Evolutionary conservation across 2,888 invertebrate genomes (phyloP).

Genomic region (Cataglyphis albicans): DNA sequence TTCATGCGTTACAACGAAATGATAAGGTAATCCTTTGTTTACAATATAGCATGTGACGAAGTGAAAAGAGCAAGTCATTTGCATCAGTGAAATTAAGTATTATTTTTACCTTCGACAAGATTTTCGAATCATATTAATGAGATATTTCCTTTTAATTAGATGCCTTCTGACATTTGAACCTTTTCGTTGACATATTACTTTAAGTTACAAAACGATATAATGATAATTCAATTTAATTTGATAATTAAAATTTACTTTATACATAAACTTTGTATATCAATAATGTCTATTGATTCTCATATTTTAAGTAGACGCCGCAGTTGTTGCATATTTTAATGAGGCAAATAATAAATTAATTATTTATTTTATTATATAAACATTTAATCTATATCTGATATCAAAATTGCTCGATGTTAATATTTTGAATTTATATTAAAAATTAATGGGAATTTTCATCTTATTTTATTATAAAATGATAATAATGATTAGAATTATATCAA

Average conservation of each 20-base stretch:
- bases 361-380: neutral
- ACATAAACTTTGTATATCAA: neutral
- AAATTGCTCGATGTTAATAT: neutral
- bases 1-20: neutral
- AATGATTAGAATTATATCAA: neutral
- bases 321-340: neutral
- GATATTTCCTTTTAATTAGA: neutral
- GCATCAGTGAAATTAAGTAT: neutral
- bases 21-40: constrained; percentile 38
- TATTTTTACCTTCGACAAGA: neutral
- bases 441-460: neutral
- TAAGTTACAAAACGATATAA: constrained; percentile 10
- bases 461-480: neutral
- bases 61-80: neutral
- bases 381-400: neutral
- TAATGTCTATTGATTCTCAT: neutral
- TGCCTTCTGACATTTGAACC: neutral
- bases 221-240: neutral
- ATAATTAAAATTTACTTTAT: neutral
- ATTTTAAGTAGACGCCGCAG: neutral
- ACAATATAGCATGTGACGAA: neutral
- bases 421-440: neutral
- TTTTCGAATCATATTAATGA: neutral
- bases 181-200: neutral
- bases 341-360: neutral